These are phyloP conservation scores for Phania funesta DNA, from an alignment of 2,888 invertebrate genomes.

Conservation along the genomic window DNA sequence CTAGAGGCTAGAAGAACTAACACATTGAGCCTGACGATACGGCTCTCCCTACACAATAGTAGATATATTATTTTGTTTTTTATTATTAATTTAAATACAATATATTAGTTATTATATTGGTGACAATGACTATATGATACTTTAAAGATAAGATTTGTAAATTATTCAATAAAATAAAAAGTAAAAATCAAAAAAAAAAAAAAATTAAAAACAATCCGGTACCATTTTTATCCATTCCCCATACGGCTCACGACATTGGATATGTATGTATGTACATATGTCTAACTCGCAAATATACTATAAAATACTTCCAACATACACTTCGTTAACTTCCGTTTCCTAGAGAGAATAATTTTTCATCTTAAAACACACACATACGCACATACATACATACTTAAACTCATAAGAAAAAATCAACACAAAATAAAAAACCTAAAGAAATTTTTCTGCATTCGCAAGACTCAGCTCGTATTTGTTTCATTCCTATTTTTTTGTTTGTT, in stretches of 20 bases:
- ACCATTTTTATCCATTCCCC: background rate
- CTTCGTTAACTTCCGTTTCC: slow-evolving; percentile 58
- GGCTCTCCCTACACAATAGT: too few relatives aligned
- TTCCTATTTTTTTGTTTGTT: slow-evolving; percentile 28
- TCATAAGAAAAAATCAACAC: background rate
- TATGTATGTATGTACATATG: background rate
- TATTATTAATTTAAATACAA: too few relatives aligned
- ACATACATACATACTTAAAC: background rate
- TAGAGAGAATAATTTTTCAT: slow-evolving; percentile 46
- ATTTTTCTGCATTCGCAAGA: slow-evolving; percentile 13
- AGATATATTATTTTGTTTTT: too few relatives aligned
- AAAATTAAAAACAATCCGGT: slow-evolving; percentile 24
- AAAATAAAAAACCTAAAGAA: slow-evolving; percentile 31
- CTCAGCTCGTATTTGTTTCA: background rate
- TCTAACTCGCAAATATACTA: background rate
- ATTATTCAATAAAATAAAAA: background rate
- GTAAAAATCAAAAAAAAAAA: background rate
- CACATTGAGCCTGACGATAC: too few relatives aligned
- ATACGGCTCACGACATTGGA: background rate
- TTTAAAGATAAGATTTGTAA: too few relatives aligned
- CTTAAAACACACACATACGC: slow-evolving; percentile 5
- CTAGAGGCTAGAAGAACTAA: too few relatives aligned
- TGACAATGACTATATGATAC: too few relatives aligned
- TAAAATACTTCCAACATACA: background rate
- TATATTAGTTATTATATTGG: too few relatives aligned